Conservation (phyloP, 2,113 vertebrate genomes). For the Ochotona curzoniae region DNA sequence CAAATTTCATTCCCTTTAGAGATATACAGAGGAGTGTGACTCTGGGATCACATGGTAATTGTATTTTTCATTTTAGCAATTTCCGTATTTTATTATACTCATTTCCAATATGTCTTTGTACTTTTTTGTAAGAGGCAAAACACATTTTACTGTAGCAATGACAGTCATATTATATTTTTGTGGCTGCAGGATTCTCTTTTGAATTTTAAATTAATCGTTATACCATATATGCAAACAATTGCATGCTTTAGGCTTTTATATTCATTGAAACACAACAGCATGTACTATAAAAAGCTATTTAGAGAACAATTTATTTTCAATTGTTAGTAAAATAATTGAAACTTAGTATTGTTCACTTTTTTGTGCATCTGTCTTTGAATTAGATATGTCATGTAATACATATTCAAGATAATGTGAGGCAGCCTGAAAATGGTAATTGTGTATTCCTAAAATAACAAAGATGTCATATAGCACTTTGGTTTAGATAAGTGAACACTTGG, state of each 20-base stretch:
- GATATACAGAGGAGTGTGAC: too few relatives aligned
- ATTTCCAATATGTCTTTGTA: background rate
- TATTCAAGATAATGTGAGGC: slow-evolving; percentile 85
- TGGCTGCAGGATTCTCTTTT: background rate
- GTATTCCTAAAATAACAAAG: slow-evolving; percentile 87
- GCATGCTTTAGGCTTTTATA: background rate
- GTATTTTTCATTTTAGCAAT: too few relatives aligned
- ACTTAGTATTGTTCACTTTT: background rate
- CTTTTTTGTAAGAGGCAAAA: slow-evolving; percentile 41
- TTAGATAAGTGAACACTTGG: slow-evolving; percentile 88
- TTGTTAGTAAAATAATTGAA: slow-evolving; percentile 11
- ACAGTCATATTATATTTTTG: background rate
- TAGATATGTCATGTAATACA: slow-evolving; percentile 86
- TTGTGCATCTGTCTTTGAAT: slow-evolving; percentile 41
- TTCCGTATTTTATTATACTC: slow-evolving; percentile 21
- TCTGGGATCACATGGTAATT: too few relatives aligned
- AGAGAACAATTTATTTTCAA: slow-evolving; percentile 35
- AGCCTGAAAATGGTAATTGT: slow-evolving; percentile 86
- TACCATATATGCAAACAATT: background rate
- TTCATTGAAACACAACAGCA: background rate
- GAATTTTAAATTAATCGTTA: background rate
- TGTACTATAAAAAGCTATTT: background rate
- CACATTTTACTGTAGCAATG: background rate
- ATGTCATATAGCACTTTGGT: slow-evolving; percentile 88
- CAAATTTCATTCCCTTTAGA: too few relatives aligned